Conservation (phyloP, 2,113 vertebrate species). For the Thamnaconus septentrionalis region DNA sequence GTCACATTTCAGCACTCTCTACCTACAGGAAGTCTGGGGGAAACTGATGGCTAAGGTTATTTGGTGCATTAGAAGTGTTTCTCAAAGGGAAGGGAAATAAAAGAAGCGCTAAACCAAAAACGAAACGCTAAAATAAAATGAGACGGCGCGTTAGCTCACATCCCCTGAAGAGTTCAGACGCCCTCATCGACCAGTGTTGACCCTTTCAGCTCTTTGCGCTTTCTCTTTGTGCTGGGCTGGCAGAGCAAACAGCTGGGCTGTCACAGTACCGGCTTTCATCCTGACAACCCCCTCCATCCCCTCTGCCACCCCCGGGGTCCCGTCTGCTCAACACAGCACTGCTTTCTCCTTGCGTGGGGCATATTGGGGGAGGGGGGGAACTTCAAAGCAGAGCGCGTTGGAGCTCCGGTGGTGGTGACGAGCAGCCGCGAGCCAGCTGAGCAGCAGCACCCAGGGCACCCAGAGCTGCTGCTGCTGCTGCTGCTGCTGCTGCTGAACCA, state of each 20-base stretch:
- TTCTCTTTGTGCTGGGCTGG: constrained; percentile 38
- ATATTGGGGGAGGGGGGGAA: constrained; percentile 7
- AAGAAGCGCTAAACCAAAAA: constrained; percentile 27
- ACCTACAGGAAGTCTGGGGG: constrained; percentile 16
- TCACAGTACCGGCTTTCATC: constrained; percentile 53
- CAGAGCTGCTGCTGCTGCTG: background rate
- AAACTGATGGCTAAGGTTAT: constrained; percentile 18
- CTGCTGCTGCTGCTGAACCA: background rate
- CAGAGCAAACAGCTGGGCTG: constrained; percentile 73
- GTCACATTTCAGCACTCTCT: constrained; percentile 34
- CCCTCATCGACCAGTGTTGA: constrained; percentile 65
- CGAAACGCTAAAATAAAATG: background rate
- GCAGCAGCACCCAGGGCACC: constrained; percentile 68
- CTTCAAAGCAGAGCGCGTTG: constrained; percentile 67
- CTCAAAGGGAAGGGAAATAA: constrained; percentile 16
- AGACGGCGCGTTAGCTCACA: constrained; percentile 20
- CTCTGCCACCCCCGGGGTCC: constrained; percentile 21
- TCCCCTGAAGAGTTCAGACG: constrained; percentile 42
- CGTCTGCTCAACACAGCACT: constrained; percentile 26
- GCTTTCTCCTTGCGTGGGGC: constrained; percentile 49
- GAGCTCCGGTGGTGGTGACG: constrained; percentile 61
- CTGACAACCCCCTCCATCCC: constrained; percentile 24
- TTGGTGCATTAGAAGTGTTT: constrained; percentile 10
- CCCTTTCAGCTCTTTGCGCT: constrained; percentile 43
- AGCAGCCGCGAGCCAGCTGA: constrained; percentile 50